Evolutionary conservation across 2,888 invertebrate genomes (phyloP), one percentile per base, ranked within the genome.

Genomic region (Mactromeris polynyma): DNA sequence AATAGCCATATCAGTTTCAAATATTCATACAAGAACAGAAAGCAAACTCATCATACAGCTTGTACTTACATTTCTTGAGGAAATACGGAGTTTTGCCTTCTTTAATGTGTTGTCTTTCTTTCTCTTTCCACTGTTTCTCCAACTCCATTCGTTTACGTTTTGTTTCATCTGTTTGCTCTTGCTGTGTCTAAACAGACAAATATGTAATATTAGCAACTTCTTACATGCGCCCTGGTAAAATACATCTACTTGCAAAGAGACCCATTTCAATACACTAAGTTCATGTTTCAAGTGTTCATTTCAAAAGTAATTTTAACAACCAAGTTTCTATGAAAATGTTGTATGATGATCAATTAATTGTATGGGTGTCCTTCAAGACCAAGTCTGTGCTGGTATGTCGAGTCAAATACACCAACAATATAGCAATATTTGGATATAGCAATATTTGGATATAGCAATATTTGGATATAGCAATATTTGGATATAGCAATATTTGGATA

Each of bases 41-140:
- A 36, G 21, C 33, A 33, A 1, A 38, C 40, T 36, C 0, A 6
- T 77, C 4, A 3, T 1, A 33, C 1, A 36, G 1, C 9, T 77
- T 36, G n/a, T 33, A 84, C 97, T 97, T 97, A 98, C 98, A 98
- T 97, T 98, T 98, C 93, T 98, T 98, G 87, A 97, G 97, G 95
- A 98, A 98, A 90, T 97, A 97, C 3, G 98, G 98, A 89, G 97
- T 98, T 94, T 97, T 97, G 64, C 98, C 98, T 93, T 97, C 97
- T 89, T 97, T 97, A 58, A 98, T 97, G 78, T 97, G 97, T 95
- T 97, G 97, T 93, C 97, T 96, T 91, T 97, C 97, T 95, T 97
- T 97, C 95, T 97, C 96, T 91, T 97, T 97, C 90, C 98, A 97
- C 81, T 97, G 96, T 36, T 97, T 96, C 51, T 97, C 96, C 87